Evolutionary conservation across 1,140 invertebrate species (phyloP).

Genomic region (Aricia agestis): DNA sequence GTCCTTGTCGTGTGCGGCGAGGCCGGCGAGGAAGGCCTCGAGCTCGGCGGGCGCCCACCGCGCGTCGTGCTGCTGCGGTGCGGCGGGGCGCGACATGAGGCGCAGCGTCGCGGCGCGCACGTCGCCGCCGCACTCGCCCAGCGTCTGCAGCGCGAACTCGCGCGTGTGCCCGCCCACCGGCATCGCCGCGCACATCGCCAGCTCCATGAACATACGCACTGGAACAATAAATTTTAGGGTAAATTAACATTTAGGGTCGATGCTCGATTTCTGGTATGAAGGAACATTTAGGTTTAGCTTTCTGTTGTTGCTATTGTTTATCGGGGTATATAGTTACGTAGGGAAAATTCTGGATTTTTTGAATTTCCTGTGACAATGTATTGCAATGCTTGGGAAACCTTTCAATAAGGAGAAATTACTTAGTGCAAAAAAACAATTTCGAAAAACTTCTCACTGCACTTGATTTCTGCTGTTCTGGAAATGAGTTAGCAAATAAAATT

Average conservation of each 20-base stretch:
- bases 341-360: no score
- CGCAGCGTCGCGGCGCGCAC: constrained; percentile 92
- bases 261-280: no score
- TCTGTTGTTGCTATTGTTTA: no score
- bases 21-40: constrained; percentile 89
- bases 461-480: no score
- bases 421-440: no score
- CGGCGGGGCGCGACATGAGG: constrained; percentile 85
- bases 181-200: constrained; percentile 93
- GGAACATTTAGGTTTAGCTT: background rate
- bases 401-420: no score
- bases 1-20: constrained; percentile 94
- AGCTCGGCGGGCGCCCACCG: constrained; percentile 94
- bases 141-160: constrained; percentile 94
- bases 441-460: no score
- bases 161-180: constrained; percentile 94
- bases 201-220: constrained; percentile 93
- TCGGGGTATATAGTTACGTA: no score
- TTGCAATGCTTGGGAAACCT: no score
- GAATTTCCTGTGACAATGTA: no score
- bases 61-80: constrained; percentile 83
- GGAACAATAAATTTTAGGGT: constrained; percentile 45
- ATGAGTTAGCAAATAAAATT: no score
- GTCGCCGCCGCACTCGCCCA: constrained; percentile 91
- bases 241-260: no score